Evolutionary conservation across 1,140 invertebrate genomes (phyloP).

Genomic region (Lepidurus arcticus): DNA sequence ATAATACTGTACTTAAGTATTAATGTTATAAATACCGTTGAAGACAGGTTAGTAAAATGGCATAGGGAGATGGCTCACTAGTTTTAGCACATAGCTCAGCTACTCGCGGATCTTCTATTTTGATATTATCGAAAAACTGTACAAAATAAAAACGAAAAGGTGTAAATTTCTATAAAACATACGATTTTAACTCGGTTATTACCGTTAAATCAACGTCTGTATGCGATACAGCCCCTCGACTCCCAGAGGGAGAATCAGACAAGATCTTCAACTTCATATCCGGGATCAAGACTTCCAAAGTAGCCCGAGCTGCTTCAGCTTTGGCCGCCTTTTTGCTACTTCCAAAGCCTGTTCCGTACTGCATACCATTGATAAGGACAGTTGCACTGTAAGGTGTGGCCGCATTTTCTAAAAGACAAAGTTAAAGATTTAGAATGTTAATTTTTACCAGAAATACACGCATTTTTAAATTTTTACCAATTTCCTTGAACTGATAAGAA

Average conservation of each 20-base stretch:
- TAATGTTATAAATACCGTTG: conserved; percentile 53
- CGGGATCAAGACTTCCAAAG: conserved; percentile 87
- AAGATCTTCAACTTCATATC: conserved; percentile 70
- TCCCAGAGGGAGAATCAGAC: conserved; percentile 34
- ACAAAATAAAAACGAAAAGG: conserved; percentile 39
- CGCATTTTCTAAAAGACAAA: conserved; percentile 67
- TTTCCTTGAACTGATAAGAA: conserved; percentile 84
- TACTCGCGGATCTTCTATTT: conserved; percentile 86
- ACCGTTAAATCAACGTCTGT: conserved; percentile 59
- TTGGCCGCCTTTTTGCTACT: conserved; percentile 94
- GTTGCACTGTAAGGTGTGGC: conserved; percentile 88
- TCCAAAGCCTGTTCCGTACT: conserved; percentile 86
- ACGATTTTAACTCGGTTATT: conserved; percentile 38
- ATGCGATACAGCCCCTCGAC: conserved; percentile 43
- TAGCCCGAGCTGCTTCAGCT: conserved; percentile 79
- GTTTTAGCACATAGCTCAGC: conserved; percentile 90
- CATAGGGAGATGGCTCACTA: conserved; percentile 89
- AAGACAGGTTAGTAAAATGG: conserved; percentile 84
- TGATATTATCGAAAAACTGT: conserved; percentile 88
- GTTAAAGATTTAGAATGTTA: not conserved
- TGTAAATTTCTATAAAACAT: conserved; percentile 22
- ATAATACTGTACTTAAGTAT: conserved; percentile 32
- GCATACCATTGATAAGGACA: conserved; percentile 82
- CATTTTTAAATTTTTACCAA: conserved; percentile 54
- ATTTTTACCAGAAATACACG: not conserved